Evolutionary conservation across 2,797 vertebrate genomes (phyloP).

Genomic region (Sebastolobus alascanus): DNA sequence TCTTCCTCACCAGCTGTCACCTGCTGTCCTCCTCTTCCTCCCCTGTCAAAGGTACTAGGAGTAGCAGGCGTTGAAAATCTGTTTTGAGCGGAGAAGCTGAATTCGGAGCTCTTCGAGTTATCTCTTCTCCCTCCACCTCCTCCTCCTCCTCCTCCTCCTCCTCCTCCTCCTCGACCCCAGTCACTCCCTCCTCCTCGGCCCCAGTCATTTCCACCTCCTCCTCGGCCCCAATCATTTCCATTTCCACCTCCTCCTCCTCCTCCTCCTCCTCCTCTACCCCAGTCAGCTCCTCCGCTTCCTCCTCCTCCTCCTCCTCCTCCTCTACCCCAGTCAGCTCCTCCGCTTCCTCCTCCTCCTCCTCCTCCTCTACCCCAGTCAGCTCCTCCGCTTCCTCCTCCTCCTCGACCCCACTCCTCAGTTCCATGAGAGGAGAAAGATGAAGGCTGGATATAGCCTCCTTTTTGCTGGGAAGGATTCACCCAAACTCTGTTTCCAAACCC

Average conservation of each 20-base stretch:
- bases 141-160: not conserved
- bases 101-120: slow-evolving; percentile 70
- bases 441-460: slow-evolving; percentile 84
- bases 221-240: slow-evolving; percentile 67
- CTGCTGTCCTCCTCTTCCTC: slow-evolving; percentile 67
- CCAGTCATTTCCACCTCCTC: slow-evolving; percentile 49
- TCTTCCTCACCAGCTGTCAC: slow-evolving; percentile 82
- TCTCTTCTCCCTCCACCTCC: slow-evolving; percentile 71
- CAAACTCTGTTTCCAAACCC: slow-evolving; percentile 86
- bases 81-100: slow-evolving; percentile 85
- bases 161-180: slow-evolving; percentile 31
- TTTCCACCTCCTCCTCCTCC: slow-evolving; percentile 50
- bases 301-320: slow-evolving; percentile 67
- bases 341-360: slow-evolving; percentile 64
- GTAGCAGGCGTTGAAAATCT: slow-evolving; percentile 80
- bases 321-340: slow-evolving; percentile 72
- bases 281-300: slow-evolving; percentile 57
- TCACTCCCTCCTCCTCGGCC: slow-evolving; percentile 55
- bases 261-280: slow-evolving; percentile 74
- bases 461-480: slow-evolving; percentile 87
- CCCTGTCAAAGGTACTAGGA: slow-evolving; percentile 64
- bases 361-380: slow-evolving; percentile 70
- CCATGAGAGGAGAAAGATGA: slow-evolving; percentile 84
- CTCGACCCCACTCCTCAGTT: slow-evolving; percentile 71
- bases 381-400: slow-evolving; percentile 53